These are phyloP conservation scores for Pectinophora gossypiella DNA, from an alignment of 1,140 invertebrate species.

Conservation along the genomic window DNA sequence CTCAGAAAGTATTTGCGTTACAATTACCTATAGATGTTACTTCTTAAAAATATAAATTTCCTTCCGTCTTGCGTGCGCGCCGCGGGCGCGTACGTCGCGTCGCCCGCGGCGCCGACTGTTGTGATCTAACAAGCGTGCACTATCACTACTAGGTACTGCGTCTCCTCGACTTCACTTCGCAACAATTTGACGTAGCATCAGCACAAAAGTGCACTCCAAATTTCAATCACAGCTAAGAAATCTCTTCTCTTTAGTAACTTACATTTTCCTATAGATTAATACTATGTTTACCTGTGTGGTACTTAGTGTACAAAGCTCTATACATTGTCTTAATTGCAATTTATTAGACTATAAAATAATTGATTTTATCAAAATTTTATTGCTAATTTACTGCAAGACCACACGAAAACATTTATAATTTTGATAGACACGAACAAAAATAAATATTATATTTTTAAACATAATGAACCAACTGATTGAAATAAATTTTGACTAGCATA, in stretches of 20 bases:
- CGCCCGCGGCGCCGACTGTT: neutral
- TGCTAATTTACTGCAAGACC: conserved; percentile 61
- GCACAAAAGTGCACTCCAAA: conserved; percentile 64
- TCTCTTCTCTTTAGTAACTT: conserved; percentile 59
- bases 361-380: conserved; percentile 73
- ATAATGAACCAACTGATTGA: conserved; percentile 38
- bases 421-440: conserved; percentile 37
- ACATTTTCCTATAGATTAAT: conserved; percentile 54
- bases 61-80: neutral
- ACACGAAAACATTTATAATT: conserved; percentile 47
- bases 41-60: conserved; percentile 2
- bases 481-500: conserved; percentile 69
- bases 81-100: conserved; percentile 7
- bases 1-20: conserved; percentile 48
- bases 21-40: conserved; percentile 27
- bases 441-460: conserved; percentile 36
- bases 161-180: conserved; percentile 12
- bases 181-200: conserved; percentile 39
- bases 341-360: conserved; percentile 66
- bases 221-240: conserved; percentile 68
- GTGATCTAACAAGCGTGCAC: conserved; percentile 32
- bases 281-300: conserved; percentile 64
- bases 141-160: conserved; percentile 23
- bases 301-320: conserved; percentile 73
- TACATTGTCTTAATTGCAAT: conserved; percentile 70